Base-by-base conservation (phyloP, 2,888 invertebrate genomes). In the Diarsia mendica region DNA sequence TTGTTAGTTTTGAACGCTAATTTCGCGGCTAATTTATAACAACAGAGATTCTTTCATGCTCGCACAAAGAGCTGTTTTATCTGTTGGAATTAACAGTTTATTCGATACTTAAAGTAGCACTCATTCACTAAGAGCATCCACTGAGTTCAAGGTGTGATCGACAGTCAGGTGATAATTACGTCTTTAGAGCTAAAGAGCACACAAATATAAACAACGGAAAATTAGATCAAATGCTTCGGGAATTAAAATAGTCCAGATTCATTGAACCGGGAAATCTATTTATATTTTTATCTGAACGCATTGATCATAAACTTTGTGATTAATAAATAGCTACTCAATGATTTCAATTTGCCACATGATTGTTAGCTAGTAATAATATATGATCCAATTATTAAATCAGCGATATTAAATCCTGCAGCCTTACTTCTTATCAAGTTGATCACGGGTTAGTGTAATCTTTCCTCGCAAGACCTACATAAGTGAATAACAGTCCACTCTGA, bases 1-100 rank as follows among this genome's bases (percentile, higher is more conserved):
- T 78, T 85, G 86, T 58, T 82, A 82, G 85, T 81, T 77, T 84
- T 80, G 65, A 70, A 72, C 77, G 88, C 89, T 88, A 88, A 88
- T 88, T 84, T 90, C 78, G 73, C 84, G 80, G 83, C 80, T 88
- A 91, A 91, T 92, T 90, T 90, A 84, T 76, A 72, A 64, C 76
- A 89, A 91, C 91, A 92, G 89, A 51, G 78, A 63, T 75, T 83
- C 83, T 71, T 87, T 89, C 69, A 80, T 87, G 76, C 79, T 76
- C 70, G 60, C 64, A 90, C 90, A 92, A 91, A 85, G 89, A 87
- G 73, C 83, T 83, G 79, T 72, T 89, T 88, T 73, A 87, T 78
- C 53, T 65, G 15, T 49, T 63, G 39, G 76, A 73, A 72, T 77
- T 73, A 76, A 75, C 78, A 76, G 61, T 80, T 72, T 67, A 76